These are phyloP conservation scores for Loriculus beryllinus DNA, from an alignment of 2,797 vertebrate species.

Conservation along the genomic window DNA sequence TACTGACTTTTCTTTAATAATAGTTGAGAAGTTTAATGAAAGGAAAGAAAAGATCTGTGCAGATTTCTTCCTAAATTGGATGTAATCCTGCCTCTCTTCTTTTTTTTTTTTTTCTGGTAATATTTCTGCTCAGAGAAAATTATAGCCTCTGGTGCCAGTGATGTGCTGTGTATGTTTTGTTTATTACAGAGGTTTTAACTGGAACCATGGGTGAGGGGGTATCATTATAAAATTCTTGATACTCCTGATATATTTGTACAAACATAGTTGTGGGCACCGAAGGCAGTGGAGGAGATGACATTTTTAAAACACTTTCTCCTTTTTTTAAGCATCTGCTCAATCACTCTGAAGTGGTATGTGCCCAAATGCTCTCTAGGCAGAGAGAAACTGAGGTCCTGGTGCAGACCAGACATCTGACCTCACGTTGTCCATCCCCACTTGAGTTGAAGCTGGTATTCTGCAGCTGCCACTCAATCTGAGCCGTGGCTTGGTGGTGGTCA, in stretches of 20 bases:
- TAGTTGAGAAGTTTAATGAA: slow-evolving; percentile 76
- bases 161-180: slow-evolving; percentile 75
- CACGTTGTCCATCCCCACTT: rapidly evolving
- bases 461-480: background rate
- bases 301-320: slow-evolving; percentile 18
- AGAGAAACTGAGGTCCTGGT: background rate
- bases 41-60: slow-evolving; percentile 72
- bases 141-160: slow-evolving; percentile 74
- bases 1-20: slow-evolving; percentile 75
- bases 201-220: slow-evolving; percentile 64
- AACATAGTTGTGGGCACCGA: slow-evolving; percentile 56
- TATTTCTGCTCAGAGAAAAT: slow-evolving; percentile 77
- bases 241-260: slow-evolving; percentile 63
- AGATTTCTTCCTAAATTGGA: slow-evolving; percentile 74
- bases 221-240: slow-evolving; percentile 77
- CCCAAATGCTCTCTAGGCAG: slow-evolving; percentile 18
- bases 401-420: background rate
- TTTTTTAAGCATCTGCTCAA: slow-evolving; percentile 23
- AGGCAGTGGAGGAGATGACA: background rate
- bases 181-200: slow-evolving; percentile 74
- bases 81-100: slow-evolving; percentile 60
- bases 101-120: slow-evolving; percentile 49
- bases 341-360: background rate
- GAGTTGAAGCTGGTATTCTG: background rate
- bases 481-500: background rate